Evolutionary conservation across 2,888 invertebrate species (phyloP), one percentile per base, ranked within the genome.

Genomic region (Fragum sueziense): DNA sequence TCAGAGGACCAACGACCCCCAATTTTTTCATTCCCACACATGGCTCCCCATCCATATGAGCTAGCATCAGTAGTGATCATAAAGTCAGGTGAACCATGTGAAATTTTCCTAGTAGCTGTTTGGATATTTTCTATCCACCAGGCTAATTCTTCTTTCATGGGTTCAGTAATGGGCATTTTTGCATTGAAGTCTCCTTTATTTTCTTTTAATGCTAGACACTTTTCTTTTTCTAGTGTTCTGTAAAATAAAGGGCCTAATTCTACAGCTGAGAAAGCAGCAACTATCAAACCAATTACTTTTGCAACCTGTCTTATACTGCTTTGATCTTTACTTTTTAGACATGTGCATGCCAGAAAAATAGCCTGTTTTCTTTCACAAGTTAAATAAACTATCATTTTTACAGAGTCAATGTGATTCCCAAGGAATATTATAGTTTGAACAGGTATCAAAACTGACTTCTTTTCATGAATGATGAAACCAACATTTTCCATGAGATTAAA

Each of bases 381-480:
- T n/a, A 85, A 54, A 29, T 59, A 34, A 31, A 82, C 78, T 14
- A 57, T 79, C 78, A 85, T 85, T 51, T 27, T 54, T 22, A 67
- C 31, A 22, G 82, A 78, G 73, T 80, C 51, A 20, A 85, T 82
- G 25, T 52, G 34, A 61, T 70, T 73, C 17, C 84, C 79, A 14
- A 79, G 61, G 52, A 76, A 81, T 7, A 59, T 37, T 20, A 84
- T 76, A 9, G 41, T 7, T 34, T 75, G 68, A 6, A 70, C 62
- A 2, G 82, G 79, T 51, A 62, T 37, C 9, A 82, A 61, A 17
- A 71, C 73, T 29, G 77, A 80, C 70, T 84, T 82, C 41, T 68
- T 37, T 25, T 31, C 22, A 61, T 85, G 70, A 29, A 80, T 71
- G 1, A 77, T 74, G 61, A 84, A 84, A 54, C 84, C 80, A 20